Evolutionary conservation across 2,888 invertebrate genomes (phyloP), one percentile per base, ranked within the genome.

Genomic region (Hybos culiciformis): DNA sequence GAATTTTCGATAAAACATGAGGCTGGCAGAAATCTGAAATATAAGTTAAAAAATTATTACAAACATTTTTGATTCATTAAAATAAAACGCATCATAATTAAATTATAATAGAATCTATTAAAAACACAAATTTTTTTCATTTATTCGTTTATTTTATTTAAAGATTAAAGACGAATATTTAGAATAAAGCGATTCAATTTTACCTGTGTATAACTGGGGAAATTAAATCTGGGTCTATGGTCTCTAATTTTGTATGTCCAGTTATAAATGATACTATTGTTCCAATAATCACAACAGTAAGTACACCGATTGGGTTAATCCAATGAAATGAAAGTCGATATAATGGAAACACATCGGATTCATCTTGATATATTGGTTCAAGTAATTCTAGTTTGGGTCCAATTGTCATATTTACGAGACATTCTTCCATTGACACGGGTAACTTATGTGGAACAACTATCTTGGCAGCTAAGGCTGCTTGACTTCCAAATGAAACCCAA

Each of bases 301-400:
- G 39, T 1, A 81, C 70, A 1, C 85, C 86, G 40, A 83, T 68
- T 1, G 82, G 80, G 31, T 83, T 80, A 45, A 85, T 79, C 85
- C 85, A 86, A 59, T 84, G 78, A 61, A 83, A 87, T 0, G 85
- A 85, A 36, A 87, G 56, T 9, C 82, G 76, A 65, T 84, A 86
- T 12, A 85, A 59, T 0, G 82, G 80, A 60, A 83, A 85, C 37
- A 80, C 70, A 40, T 66, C 58, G 4, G 71, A 70, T 56, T 72
- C 70, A 48, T 71, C 67, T 3, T 52, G 52, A 26, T 43, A 34
- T 31, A 31, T n/a, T 15, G 15, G 5, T n/a, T 29, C n/a, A 5
- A n/a, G n/a, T 29, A 29, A 29, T n/a, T 12, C n/a, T 2, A n/a
- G n/a, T n/a, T 12, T 6, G 14, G 17, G 5, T 15, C n/a, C 8